phyloP scores from a whole-genome alignment of 2,113 vertebrate species.

The Equus przewalskii region DNA sequence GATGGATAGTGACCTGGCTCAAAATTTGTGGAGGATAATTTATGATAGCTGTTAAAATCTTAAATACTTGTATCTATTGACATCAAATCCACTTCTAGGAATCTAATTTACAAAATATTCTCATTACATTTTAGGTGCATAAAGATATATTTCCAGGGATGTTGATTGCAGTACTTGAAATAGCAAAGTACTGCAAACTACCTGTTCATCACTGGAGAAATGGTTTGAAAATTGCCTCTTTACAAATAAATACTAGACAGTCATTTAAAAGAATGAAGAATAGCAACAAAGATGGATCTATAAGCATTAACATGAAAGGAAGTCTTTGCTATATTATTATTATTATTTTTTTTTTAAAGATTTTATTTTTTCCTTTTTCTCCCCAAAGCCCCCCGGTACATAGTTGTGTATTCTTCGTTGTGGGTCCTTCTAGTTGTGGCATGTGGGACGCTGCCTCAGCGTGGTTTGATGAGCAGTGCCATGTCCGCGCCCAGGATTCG shows the following conservation, averaged over 20 bases:
- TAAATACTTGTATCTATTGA: not conserved
- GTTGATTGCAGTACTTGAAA: not conserved
- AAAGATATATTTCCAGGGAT: not conserved
- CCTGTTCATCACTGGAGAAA: not conserved
- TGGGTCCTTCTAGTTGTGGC: too few species aligned
- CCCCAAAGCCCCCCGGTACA: too few species aligned
- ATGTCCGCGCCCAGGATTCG: too few species aligned
- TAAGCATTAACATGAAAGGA: not conserved
- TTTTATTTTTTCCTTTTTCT: too few species aligned
- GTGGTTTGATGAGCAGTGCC: too few species aligned
- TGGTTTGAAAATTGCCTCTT: slow-evolving; percentile 35
- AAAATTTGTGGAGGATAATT: not conserved
- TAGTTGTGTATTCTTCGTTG: too few species aligned
- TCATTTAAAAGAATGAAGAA: slow-evolving; percentile 18
- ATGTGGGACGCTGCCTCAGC: too few species aligned
- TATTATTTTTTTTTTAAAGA: too few species aligned
- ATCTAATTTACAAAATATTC: not conserved
- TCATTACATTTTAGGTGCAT: not conserved
- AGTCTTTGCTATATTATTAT: not conserved
- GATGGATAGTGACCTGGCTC: not conserved
- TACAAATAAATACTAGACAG: not conserved
- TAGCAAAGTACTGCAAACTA: not conserved
- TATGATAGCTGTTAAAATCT: not conserved
- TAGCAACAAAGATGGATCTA: not conserved
- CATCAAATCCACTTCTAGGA: not conserved